Evolutionary conservation across 2,888 invertebrate species (phyloP).

Genomic region (Lycia hirtaria): DNA sequence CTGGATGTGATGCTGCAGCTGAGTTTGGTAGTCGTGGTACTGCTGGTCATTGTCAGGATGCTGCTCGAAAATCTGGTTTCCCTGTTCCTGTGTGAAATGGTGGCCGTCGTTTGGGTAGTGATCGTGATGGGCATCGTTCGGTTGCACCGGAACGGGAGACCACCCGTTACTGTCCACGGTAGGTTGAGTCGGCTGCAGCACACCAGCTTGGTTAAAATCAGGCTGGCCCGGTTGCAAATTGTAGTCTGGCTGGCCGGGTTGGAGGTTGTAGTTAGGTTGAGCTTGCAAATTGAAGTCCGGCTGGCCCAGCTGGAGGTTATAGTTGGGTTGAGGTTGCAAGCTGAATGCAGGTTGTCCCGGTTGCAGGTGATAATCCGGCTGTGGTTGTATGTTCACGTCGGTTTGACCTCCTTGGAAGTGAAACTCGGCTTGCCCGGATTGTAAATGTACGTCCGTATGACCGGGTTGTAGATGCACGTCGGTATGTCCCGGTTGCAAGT

Average conservation of each 20-base stretch:
- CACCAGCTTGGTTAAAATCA: background rate
- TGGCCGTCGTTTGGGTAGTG: conserved; percentile 56
- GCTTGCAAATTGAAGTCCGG: background rate
- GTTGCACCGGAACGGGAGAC: conserved; percentile 71
- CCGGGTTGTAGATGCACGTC: conserved; percentile 28
- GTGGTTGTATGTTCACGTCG: conserved; percentile 29
- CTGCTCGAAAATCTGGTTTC: conserved; percentile 73
- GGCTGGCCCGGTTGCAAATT: background rate
- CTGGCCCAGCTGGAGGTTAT: background rate
- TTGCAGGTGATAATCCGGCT: conserved; percentile 38
- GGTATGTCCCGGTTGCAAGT: conserved; percentile 30
- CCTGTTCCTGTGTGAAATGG: conserved; percentile 70
- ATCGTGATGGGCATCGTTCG: conserved; percentile 56
- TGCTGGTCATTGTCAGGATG: conserved; percentile 66
- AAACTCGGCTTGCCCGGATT: conserved; percentile 28
- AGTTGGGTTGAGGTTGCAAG: conserved; percentile 1
- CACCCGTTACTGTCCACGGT: conserved; percentile 73
- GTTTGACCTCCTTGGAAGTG: conserved; percentile 41
- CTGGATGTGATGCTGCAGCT: conserved; percentile 72
- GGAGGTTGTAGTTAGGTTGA: background rate
- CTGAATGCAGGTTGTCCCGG: background rate
- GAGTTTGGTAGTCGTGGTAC: conserved; percentile 68
- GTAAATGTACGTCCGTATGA: conserved; percentile 27
- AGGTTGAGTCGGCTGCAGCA: conserved; percentile 23
- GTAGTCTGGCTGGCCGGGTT: background rate